These are phyloP conservation scores for Clinocottus analis DNA, from an alignment of 2,113 vertebrate species.

Conservation along the genomic window DNA sequence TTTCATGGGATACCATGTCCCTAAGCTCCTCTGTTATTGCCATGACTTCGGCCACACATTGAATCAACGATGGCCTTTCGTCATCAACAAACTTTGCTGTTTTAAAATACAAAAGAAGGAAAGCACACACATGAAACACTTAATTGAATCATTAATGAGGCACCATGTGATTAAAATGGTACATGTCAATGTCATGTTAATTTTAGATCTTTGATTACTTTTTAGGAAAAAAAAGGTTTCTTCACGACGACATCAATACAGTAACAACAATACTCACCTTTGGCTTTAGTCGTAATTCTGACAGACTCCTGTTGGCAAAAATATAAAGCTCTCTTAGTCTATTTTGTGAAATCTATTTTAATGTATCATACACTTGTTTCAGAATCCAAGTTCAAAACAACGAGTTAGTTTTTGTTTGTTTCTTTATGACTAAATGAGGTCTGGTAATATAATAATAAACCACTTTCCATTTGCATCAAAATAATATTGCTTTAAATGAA, in stretches of 20 bases:
- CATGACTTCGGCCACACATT: not conserved
- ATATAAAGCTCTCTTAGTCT: not conserved
- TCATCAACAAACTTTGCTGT: conserved; percentile 56
- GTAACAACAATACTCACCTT: conserved; percentile 48
- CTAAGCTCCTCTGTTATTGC: conserved; percentile 41
- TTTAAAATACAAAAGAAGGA: not conserved
- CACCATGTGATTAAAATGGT: not conserved
- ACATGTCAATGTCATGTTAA: not conserved
- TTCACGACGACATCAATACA: not conserved
- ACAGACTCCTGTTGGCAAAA: conserved; percentile 6
- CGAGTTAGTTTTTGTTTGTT: not conserved
- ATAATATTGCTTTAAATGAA: not conserved
- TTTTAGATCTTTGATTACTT: conserved; percentile 3
- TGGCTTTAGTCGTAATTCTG: not conserved
- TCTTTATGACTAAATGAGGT: not conserved
- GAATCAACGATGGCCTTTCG: not conserved
- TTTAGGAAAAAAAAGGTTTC: not conserved
- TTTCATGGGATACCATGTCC: conserved; percentile 42
- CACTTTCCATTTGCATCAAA: not conserved
- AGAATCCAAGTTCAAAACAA: not conserved
- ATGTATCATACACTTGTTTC: not conserved
- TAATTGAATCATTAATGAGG: not conserved
- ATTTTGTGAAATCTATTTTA: not conserved
- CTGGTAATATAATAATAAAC: not conserved
- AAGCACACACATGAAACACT: not conserved